Evolutionary conservation across 1,140 invertebrate genomes (phyloP), one percentile per base, ranked within the genome.

Genomic region (Homarus americanus): DNA sequence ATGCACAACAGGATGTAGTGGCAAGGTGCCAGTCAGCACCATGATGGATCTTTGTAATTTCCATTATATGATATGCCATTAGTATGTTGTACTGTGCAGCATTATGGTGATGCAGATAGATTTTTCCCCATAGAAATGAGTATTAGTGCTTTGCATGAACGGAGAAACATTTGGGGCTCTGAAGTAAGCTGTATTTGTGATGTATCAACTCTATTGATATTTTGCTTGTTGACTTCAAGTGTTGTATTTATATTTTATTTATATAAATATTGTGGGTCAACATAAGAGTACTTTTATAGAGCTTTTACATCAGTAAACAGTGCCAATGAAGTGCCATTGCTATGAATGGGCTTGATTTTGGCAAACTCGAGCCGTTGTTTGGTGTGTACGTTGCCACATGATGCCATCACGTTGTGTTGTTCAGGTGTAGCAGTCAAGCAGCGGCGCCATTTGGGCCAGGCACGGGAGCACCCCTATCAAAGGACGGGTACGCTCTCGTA

Each of bases 381-480:
- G 87, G 88, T 90, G 80, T 90, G 88, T 90, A 76, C 80, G 88
- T 84, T 84, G 88, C 88, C 88, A 90, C 88, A 90, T 90, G 88
- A 90, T 90, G 88, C 80, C 87, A 82, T 90, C 85, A 92, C 91
- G 80, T 87, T 87, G 80, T 88, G 91, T 92, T 92, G 96, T 96
- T 92, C 91, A 95, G 96, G 97, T 95, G 96, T 96, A 95, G 96
- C 96, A 94, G 96, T 96, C 93, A 96, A 96, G 95, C 96, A 96
- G 95, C 96, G 96, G 94, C 96, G 96, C 94, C 96, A 96, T 95
- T 95, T 97, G 95, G 96, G 96, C 95, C 96, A 97, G 95, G 96
- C 97, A 95, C 96, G 97, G 96, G 97, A 98, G 95, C 97, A 98
- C 96, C 97, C 97, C 95, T 98, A 98, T 96, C 97, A 97, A 96